These are phyloP conservation scores for Esox masquinongy DNA, from an alignment of 2,797 vertebrate genomes.

Conservation along the genomic window DNA sequence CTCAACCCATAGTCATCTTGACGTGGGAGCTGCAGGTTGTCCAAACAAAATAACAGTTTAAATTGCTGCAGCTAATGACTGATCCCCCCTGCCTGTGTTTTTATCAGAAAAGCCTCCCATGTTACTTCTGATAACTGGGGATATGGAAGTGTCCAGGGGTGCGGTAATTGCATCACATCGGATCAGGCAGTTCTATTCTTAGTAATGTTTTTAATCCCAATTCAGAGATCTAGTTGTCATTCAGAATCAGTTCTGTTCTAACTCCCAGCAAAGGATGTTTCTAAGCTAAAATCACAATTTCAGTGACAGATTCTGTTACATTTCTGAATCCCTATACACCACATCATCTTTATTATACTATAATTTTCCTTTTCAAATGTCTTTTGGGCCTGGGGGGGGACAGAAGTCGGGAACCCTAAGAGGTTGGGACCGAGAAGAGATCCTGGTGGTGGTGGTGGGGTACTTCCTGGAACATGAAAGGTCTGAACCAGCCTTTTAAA, in stretches of 20 bases:
- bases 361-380: too few relatives aligned
- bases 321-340: too few relatives aligned
- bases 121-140: conserved; percentile 35
- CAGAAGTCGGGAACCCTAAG: too few relatives aligned
- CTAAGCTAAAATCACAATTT: too few relatives aligned
- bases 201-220: conserved; percentile 39
- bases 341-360: too few relatives aligned
- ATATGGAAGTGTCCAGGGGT: conserved; percentile 57
- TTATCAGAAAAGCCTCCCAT: conserved; percentile 67
- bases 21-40: conserved; percentile 65
- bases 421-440: too few relatives aligned
- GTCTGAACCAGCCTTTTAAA: too few relatives aligned
- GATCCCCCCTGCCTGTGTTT: conserved; percentile 62
- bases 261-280: too few relatives aligned
- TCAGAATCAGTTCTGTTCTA: neutral
- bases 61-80: conserved; percentile 70
- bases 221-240: conserved; percentile 23
- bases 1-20: conserved; percentile 11
- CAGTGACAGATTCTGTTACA: too few relatives aligned
- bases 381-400: too few relatives aligned
- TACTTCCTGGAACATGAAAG: too few relatives aligned
- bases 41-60: conserved; percentile 71
- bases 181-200: conserved; percentile 15
- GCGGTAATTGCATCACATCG: conserved; percentile 58
- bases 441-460: too few relatives aligned